Percentiles rank a stretch among this genome's conserved stretches.
Evolutionary conservation across 2,888 invertebrate genomes (phyloP).

Genomic region (Ethmia dodecea): DNA sequence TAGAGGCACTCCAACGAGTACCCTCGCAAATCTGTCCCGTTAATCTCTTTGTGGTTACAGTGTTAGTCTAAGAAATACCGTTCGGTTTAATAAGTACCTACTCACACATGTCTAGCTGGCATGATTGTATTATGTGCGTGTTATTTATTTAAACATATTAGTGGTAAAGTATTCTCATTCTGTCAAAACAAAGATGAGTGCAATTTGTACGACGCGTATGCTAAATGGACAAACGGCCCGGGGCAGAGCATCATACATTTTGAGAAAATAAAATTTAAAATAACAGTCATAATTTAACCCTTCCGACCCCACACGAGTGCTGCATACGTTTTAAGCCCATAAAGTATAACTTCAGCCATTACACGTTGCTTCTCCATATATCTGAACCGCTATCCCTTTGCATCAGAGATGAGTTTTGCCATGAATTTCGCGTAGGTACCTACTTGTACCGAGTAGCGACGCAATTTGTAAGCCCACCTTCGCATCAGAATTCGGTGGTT

Average conservation of each 20-base stretch:
- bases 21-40: conserved; percentile 52
- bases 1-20: conserved; percentile 28
- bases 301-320: conserved; percentile 42
- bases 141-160: conserved; percentile 9
- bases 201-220: conserved; percentile 31
- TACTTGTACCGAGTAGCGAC: conserved; percentile 38
- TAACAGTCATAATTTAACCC: conserved; percentile 58
- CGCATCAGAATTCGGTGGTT: conserved; percentile 58
- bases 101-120: no score
- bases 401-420: conserved; percentile 4
- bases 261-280: conserved; percentile 58
- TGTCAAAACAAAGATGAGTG: conserved; percentile 43
- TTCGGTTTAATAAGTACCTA: conserved; percentile 9
- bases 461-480: conserved; percentile 50
- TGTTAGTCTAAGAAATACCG: conserved; percentile 7
- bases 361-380: conserved; percentile 27
- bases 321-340: conserved; percentile 38
- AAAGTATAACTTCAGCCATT: conserved; percentile 36
- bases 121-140: no score
- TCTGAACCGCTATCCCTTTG: conserved; percentile 12
- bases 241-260: conserved; percentile 34
- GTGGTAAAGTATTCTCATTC: conserved; percentile 19
- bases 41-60: conserved; percentile 32
- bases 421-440: conserved; percentile 23
- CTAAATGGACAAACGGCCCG: conserved; percentile 40